These are phyloP conservation scores for Polydrusus tereticollis DNA, from an alignment of 2,888 invertebrate species.

Conservation along the genomic window DNA sequence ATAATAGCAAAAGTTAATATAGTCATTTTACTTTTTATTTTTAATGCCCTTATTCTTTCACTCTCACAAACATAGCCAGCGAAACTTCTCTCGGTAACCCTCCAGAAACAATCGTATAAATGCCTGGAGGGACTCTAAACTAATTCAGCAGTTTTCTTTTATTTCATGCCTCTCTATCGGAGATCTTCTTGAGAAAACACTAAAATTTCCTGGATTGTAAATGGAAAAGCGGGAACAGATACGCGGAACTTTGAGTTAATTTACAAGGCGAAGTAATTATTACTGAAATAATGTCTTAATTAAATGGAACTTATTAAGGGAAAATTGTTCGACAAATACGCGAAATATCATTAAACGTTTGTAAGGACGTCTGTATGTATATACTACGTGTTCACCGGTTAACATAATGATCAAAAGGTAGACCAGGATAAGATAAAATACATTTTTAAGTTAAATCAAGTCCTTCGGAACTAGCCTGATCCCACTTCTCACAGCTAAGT, in stretches of 20 bases:
- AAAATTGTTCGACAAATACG: neutral
- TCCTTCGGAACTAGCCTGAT: too few species aligned
- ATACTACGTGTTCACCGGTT: too few species aligned
- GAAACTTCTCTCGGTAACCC: conserved; percentile 13
- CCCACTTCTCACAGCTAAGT: too few species aligned
- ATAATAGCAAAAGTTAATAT: too few species aligned
- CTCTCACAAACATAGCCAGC: neutral
- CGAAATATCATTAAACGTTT: too few species aligned
- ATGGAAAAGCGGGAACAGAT: neutral
- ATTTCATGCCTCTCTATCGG: conserved; percentile 21
- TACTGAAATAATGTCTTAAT: neutral
- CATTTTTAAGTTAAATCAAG: too few species aligned
- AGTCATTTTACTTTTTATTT: too few species aligned
- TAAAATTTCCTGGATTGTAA: neutral
- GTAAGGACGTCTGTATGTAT: too few species aligned
- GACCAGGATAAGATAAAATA: too few species aligned
- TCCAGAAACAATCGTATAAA: conserved; percentile 24
- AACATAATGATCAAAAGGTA: too few species aligned
- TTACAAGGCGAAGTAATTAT: neutral
- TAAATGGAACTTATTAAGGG: neutral
- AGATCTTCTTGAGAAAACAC: neutral
- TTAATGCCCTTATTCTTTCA: too few species aligned
- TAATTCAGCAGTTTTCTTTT: conserved; percentile 40
- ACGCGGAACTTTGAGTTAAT: neutral
- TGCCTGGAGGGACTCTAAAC: conserved; percentile 31